These are phyloP conservation scores for Ctenopoma multispine DNA, from an alignment of 2,797 vertebrate species.

Conservation along the genomic window DNA sequence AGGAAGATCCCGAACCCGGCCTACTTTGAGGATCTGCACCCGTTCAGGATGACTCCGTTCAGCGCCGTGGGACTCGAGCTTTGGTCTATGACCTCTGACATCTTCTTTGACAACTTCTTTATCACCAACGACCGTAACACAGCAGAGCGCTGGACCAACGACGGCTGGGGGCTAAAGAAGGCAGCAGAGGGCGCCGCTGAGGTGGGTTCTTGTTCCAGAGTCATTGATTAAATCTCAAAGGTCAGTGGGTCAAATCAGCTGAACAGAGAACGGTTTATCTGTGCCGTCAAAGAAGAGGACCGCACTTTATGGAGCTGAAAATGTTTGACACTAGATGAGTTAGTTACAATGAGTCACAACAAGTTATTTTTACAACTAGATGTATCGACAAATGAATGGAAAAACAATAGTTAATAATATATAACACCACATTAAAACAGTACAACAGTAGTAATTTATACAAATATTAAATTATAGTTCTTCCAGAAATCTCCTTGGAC, in stretches of 20 bases:
- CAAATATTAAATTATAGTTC: no score
- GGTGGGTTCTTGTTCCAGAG: slow-evolving; percentile 73
- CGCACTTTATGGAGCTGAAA: no score
- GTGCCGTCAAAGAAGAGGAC: no score
- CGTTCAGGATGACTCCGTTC: slow-evolving; percentile 94
- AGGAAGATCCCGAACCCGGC: slow-evolving; percentile 95
- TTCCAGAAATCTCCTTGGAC: no score
- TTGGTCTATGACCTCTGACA: slow-evolving; percentile 99
- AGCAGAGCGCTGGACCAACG: slow-evolving; percentile 92
- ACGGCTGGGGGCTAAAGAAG: slow-evolving; percentile 97
- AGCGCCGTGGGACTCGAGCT: slow-evolving; percentile 95
- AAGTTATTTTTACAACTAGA: no score
- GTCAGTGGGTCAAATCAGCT: neutral
- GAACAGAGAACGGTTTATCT: no score
- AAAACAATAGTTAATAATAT: no score
- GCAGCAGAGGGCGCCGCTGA: slow-evolving; percentile 95
- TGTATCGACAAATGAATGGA: no score
- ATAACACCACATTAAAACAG: no score
- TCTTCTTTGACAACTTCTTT: slow-evolving; percentile 99
- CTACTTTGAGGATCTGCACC: slow-evolving; percentile 96
- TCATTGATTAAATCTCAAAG: neutral
- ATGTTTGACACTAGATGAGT: no score
- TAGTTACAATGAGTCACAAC: no score
- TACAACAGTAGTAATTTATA: no score
- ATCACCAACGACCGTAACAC: slow-evolving; percentile 90